Base-by-base conservation (phyloP, 2,888 invertebrate genomes). In the Boloria selene region DNA sequence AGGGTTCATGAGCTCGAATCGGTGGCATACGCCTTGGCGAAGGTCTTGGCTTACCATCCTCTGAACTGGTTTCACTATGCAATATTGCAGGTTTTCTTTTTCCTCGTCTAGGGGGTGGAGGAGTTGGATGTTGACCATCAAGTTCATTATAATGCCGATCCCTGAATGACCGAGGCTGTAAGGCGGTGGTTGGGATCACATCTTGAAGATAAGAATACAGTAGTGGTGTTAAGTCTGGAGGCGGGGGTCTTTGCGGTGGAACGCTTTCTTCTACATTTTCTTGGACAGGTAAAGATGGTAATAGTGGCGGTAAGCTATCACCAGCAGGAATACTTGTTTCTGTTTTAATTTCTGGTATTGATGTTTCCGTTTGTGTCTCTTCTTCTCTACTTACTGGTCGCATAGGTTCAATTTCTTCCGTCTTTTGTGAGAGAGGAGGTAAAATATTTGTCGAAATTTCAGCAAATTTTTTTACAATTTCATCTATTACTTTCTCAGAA, bases 401-500 rank as follows among this genome's bases (percentile, higher is more conserved):
- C 60, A 76, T 74, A 26, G 74, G 54, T 67, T 83, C 85, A 47
- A 72, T 61, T 4, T 70, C 63, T 26, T 80, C 76, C n/a, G 77
- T 73, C 16, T 54, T 22, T 31, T 73, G 69, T 2, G 76, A 67
- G 5, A 70, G 52, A 4, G 74, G 67, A 4, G 77, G 70, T 17
- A 72, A 66, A 22, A 77, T 75, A 45, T 62, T 78, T 3, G 91
- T 86, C 17, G 90, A 84, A 74, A 93, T 86, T 77, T 93, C 91
- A 53, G 93, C 85, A 75, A 93, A 92, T 69, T 92, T 94, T 84
- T 84, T 88, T 2, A 95, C 93, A 64, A 95, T 93, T 77, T 95
- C 94, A 74, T 95, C 94, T 61, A 95, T 94, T 63, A 96, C 93
- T 6, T 94, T 94, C 31, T 94, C 93, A 0, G 95, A 95, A 73